Evolutionary conservation across 2,888 invertebrate genomes (phyloP), one percentile per base, ranked within the genome.

Genomic region (Isoperla grammatica): DNA sequence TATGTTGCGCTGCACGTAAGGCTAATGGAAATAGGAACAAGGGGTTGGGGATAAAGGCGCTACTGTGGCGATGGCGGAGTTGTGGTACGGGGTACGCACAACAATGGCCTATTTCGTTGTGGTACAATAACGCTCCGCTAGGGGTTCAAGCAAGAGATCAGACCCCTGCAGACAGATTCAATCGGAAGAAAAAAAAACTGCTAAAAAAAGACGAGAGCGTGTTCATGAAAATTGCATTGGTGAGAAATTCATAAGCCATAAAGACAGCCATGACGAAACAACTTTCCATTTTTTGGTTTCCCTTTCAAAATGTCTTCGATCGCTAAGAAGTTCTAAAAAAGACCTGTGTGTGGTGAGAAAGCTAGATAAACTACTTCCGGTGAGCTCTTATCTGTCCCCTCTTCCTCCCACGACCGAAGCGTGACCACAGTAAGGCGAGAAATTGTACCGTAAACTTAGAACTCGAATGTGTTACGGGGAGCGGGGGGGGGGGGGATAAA

Each of bases 21-120:
- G 61, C 59, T 63, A 63, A 63, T 63, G 63, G 63, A 63, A 63
- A 62, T 53, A 53, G 53, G 53, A 37, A 22, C 49, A 22, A 13
- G 37, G 53, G 53, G 53, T 37, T 39, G 53, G n/a, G 23, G 15
- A 12, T 49, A 19, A 53, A 20, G 53, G 12, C 19, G 15, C 19
- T 50, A 59, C 61, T 59, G 58, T 61, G 61, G 58, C 55, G 50
- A 55, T 17, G 42, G 45, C 29, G 29, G 11, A n/a, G 39, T 20
- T 37, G 57, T 46, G 48, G 55, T 55, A 37, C 55, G 53, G 13
- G 19, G 22, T 56, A 20, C 20, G 46, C 46, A 46, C 46, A 46
- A 46, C 22, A 19, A 46, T 20, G 46, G 20, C 20, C 29, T 29
- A 29, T 29, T 29, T 29, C 29, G 29, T 8, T 29, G 29, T 29